Base-by-base conservation (phyloP, 2,797 vertebrate species). In the Macropus fuliginosus region DNA sequence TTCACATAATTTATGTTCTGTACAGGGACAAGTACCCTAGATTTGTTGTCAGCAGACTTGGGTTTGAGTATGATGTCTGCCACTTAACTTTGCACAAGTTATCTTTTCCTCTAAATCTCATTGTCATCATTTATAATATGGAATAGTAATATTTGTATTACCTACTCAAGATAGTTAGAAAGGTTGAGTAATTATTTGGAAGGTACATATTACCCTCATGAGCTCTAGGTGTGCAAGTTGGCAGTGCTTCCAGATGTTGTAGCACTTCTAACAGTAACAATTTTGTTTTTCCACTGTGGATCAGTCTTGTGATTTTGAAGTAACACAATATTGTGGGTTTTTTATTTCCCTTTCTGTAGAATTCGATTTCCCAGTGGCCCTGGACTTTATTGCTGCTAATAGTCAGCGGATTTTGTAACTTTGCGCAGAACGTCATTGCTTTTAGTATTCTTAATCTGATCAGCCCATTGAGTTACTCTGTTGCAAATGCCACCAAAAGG, bases 401-500 rank as follows among this genome's bases (percentile, higher is more conserved):
- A 54, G 98, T 99, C 98, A 99, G 99, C 1, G 99, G 99, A 16
- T 99, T 99, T 98, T 99, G 99, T 98, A 99, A 99, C 98, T 99
- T 99, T 55, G 99, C 99, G 90, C 99, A 99, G 98, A 99, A 99
- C 0, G 99, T 99, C 96, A 99, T 99, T 9, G 99, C 99, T 95
- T 99, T 99, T 98, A 99, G 99, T 54, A 99, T 99, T 52, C 99
- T 99, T 5, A 99, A 99, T 98, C 98, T 99, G n/a, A 99, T 99
- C 98, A 99, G 99, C 96, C 99, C 99, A 0, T 99, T 99, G n/a
- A 99, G 99, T 97, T 99, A 99, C 96, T 99, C 99, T 0, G 99
- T 99, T 0, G 99, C 99, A 96, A 99, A 99, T 0, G 99, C 99
- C 97, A 99, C 99, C 90, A 99, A 99, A 98, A 99, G 99, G 91